A percentile compares a stretch with the other conserved stretches of the same genome.
Conservation (phyloP, 2,888 invertebrate genomes). For the Ophion ventricosus region DNA sequence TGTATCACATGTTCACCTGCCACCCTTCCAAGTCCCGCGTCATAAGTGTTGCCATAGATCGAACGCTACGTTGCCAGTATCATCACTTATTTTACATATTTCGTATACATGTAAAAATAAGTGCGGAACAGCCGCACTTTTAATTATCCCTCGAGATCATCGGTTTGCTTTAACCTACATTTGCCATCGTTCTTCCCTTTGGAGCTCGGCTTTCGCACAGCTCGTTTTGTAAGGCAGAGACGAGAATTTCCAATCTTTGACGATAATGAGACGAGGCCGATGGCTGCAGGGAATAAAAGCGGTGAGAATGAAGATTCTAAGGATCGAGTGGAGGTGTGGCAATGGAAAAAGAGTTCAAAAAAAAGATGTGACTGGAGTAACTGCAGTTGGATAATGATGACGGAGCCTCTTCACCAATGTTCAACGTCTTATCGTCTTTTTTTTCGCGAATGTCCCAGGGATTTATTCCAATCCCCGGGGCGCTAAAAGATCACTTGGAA, state of each 20-base stretch:
- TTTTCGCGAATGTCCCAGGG: not conserved
- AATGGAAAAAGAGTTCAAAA: constrained; percentile 13
- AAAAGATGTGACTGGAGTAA: constrained; percentile 12
- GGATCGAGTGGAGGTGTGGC: not conserved
- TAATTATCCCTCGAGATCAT: not conserved
- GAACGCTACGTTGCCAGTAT: too few species aligned
- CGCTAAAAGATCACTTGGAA: constrained; percentile 58
- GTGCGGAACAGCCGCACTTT: not conserved
- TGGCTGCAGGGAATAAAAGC: not conserved
- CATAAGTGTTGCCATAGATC: too few species aligned
- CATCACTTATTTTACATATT: too few species aligned
- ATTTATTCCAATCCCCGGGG: constrained; percentile 6
- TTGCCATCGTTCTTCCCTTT: not conserved
- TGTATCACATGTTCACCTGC: too few species aligned
- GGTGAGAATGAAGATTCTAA: not conserved
- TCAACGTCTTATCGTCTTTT: constrained; percentile 10
- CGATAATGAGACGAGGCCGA: constrained; percentile 19
- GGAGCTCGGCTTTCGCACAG: not conserved
- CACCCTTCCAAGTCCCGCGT: too few species aligned
- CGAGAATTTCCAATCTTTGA: constrained; percentile 19
- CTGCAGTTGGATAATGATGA: constrained; percentile 34
- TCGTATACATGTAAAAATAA: not conserved
- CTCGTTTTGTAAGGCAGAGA: not conserved
- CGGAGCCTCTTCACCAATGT: not conserved
- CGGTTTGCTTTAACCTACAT: not conserved